Evolutionary conservation across 1,140 invertebrate genomes (phyloP).

Genomic region (Drosophila ohnishii): DNA sequence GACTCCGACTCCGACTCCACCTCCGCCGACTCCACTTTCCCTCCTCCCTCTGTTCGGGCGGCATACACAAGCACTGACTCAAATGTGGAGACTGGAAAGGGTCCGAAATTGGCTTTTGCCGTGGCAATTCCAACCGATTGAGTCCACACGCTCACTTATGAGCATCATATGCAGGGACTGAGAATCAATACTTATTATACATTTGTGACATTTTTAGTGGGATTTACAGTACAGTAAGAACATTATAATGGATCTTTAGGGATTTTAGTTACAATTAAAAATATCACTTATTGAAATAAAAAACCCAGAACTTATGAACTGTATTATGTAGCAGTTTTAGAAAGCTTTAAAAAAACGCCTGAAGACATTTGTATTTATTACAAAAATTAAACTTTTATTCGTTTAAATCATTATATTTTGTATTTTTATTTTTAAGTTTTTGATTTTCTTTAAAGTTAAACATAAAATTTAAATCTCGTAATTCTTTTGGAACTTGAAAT

Average conservation of each 20-base stretch:
- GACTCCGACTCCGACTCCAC: not conserved
- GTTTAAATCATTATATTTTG: too few relatives aligned
- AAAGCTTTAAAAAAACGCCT: too few relatives aligned
- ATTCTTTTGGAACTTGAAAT: too few relatives aligned
- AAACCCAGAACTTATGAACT: not conserved
- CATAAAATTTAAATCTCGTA: too few relatives aligned
- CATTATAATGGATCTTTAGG: not conserved
- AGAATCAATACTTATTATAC: not conserved
- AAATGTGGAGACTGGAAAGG: constrained; percentile 28
- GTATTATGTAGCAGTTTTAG: not conserved
- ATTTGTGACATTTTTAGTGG: not conserved
- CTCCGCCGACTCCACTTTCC: constrained; percentile 2
- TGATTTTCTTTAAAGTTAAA: too few relatives aligned
- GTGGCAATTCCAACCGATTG: constrained; percentile 1
- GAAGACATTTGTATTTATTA: too few relatives aligned
- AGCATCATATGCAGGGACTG: not conserved
- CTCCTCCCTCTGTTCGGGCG: too few relatives aligned
- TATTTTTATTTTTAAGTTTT: too few relatives aligned
- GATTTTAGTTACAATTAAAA: not conserved
- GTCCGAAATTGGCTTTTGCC: constrained; percentile 20
- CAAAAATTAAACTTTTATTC: too few relatives aligned
- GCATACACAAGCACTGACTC: constrained; percentile 19
- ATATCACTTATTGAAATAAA: not conserved
- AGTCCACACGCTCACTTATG: constrained; percentile 3
- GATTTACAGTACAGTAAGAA: too few relatives aligned